These are phyloP conservation scores for Odontomachus brunneus DNA, from an alignment of 1,140 invertebrate species.

Conservation along the genomic window DNA sequence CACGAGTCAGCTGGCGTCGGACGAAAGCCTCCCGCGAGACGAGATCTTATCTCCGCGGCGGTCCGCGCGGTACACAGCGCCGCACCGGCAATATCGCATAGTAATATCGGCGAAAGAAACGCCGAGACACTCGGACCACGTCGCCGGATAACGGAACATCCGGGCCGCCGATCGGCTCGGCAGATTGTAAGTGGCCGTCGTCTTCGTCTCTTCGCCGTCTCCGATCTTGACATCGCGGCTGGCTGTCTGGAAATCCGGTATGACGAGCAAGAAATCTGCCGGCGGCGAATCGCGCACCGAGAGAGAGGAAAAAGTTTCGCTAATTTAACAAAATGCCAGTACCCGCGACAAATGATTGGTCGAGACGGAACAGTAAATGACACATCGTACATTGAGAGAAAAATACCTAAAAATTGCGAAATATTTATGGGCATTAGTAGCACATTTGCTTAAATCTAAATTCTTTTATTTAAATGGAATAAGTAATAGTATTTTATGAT, in stretches of 20 bases:
- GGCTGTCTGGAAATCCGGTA: slow-evolving; percentile 28
- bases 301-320: too few relatives aligned
- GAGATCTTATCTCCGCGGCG: slow-evolving; percentile 40
- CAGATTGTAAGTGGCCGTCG: slow-evolving; percentile 15
- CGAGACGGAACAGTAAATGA: too few relatives aligned
- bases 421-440: too few relatives aligned
- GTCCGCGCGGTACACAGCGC: background rate
- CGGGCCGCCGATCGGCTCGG: slow-evolving; percentile 11
- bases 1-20: slow-evolving; percentile 9
- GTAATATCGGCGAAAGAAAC: slow-evolving; percentile 42
- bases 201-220: background rate
- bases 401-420: too few relatives aligned
- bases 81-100: slow-evolving; percentile 16
- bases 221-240: slow-evolving; percentile 45
- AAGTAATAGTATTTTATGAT: too few relatives aligned
- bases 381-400: too few relatives aligned
- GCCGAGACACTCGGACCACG: slow-evolving; percentile 19
- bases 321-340: too few relatives aligned
- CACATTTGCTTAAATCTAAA: too few relatives aligned
- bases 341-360: too few relatives aligned
- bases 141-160: slow-evolving; percentile 46
- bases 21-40: slow-evolving; percentile 45
- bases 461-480: too few relatives aligned
- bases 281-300: too few relatives aligned
- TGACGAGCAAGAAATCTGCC: background rate